Conservation (phyloP, 2,888 invertebrate genomes). For the Hartigia nigra region DNA sequence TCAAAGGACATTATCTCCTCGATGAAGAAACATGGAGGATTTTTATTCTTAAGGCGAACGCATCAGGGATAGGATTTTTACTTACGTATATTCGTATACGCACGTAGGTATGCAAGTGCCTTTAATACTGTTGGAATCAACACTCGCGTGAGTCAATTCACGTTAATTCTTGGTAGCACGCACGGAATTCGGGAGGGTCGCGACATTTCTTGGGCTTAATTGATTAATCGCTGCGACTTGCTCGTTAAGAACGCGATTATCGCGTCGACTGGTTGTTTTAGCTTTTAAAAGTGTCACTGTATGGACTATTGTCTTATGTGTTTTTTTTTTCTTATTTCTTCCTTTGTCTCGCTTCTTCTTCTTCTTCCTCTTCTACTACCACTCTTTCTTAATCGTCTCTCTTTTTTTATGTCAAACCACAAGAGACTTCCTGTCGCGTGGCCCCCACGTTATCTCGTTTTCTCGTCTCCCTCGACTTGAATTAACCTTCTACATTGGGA, state of each 20-base stretch:
- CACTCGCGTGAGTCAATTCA: not conserved
- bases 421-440: constrained; percentile 64
- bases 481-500: constrained; percentile 65
- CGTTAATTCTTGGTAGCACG: constrained; percentile 7
- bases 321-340: not conserved
- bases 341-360: not conserved
- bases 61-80: not conserved
- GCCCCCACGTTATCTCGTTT: constrained; percentile 58
- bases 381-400: constrained; percentile 14
- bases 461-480: constrained; percentile 57
- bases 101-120: not conserved
- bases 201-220: constrained; percentile 43
- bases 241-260: constrained; percentile 52
- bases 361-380: not conserved
- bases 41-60: not conserved
- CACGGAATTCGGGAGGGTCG: constrained; percentile 35
- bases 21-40: not conserved
- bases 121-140: not conserved
- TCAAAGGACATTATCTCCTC: not conserved
- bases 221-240: constrained; percentile 49
- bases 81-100: not conserved
- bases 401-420: constrained; percentile 1
- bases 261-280: constrained; percentile 20
- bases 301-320: not conserved
- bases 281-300: not conserved